Base-by-base conservation (phyloP, 2,888 invertebrate genomes). In the Hyppa rectilinea region DNA sequence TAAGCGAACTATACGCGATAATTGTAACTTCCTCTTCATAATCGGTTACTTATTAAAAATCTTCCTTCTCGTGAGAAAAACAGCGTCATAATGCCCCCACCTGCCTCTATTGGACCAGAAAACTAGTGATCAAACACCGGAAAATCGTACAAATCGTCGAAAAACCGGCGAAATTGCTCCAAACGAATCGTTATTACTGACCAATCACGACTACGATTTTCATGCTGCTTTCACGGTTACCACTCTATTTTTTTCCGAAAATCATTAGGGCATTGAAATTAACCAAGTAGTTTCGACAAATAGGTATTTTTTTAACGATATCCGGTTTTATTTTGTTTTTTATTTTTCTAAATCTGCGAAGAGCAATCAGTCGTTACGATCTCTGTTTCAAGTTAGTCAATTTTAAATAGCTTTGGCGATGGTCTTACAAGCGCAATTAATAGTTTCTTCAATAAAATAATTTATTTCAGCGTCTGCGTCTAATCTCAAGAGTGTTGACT, bases 81-180 rank as follows among this genome's bases (percentile, higher is more conserved):
- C 88, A 73, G 85, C 84, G 85, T 87, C 87, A 88, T 87, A 85
- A 86, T 70, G 76, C 83, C 83, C 89, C 89, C 94, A 95, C 94
- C 95, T 95, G 95, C 92, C 89, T 85, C 91, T 88, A 93, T 83
- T 90, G 89, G 89, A 95, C 92, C 95, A 94, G 94, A 93, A 95
- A 95, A 93, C 87, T 87, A 88, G 91, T 92, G 92, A 82, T 90
- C 94, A 93, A 95, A 93, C 92, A 93, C 89, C 95, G 94, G 94
- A 95, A 95, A 95, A 96, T 95, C 93, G 90, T 88, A 91, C 90
- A 94, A 95, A 95, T 95, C 93, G 89, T 88, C 91, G 91, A 93
- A 94, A 94, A 94, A 92, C 93, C 93, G 85, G 92, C 92, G 90
- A 94, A 94, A 94, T 94, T 92, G 89, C 89, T 89, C 91, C 89